Percentiles rank a stretch among this genome's conserved stretches.
Conservation (phyloP, 2,113 vertebrate genomes). For the Malurus alboscapulatus region DNA sequence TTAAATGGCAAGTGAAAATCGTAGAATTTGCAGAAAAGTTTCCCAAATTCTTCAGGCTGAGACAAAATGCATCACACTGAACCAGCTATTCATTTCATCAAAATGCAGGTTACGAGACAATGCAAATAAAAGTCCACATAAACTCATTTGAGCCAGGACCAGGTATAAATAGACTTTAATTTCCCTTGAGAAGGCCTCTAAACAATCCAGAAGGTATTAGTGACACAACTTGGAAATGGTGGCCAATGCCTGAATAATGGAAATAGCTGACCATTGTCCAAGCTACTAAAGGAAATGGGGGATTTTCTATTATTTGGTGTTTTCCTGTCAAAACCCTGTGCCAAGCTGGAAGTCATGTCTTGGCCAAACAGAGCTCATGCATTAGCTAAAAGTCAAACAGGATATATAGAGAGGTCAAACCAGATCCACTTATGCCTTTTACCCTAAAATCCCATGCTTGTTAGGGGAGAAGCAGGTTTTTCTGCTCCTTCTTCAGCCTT, state of each 20-base stretch:
- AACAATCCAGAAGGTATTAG: neutral
- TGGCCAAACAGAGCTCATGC: neutral
- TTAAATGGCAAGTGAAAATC: neutral
- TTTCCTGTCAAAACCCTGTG: neutral
- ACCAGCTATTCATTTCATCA: neutral
- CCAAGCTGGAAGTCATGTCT: neutral
- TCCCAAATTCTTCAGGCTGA: neutral
- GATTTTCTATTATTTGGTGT: neutral
- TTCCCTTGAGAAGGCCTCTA: neutral
- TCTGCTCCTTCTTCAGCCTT: neutral
- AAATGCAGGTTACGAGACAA: neutral
- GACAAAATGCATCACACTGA: neutral
- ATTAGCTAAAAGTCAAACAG: neutral
- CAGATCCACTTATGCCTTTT: neutral
- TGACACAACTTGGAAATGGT: neutral
- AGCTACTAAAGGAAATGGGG: neutral
- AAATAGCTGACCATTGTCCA: neutral
- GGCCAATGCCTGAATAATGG: neutral
- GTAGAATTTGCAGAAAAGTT: neutral
- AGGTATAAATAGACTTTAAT: neutral
- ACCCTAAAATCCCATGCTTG: neutral
- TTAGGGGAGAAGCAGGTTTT: neutral
- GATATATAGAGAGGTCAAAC: neutral
- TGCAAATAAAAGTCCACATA: neutral
- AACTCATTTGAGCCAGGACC: neutral